A percentile compares a stretch with the other conserved stretches of the same genome.
These are phyloP conservation scores for Threskiornis aethiopicus DNA, from an alignment of 2,797 vertebrate genomes.

Conservation along the genomic window DNA sequence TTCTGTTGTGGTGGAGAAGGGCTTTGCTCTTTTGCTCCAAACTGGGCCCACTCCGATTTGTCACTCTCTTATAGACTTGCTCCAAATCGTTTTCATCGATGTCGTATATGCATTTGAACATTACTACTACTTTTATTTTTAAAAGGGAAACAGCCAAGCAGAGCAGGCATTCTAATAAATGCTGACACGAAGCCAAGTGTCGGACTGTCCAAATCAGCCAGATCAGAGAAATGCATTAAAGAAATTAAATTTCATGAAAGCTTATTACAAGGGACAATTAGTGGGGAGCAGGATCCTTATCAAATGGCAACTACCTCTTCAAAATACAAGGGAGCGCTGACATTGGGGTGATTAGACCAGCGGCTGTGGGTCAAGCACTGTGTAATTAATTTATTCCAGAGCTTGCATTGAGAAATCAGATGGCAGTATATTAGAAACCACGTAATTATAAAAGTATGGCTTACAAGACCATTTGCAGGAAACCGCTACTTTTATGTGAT, in stretches of 20 bases:
- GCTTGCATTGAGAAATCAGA: not conserved
- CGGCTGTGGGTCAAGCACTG: not conserved
- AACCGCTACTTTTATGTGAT: not conserved
- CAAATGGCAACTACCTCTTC: not conserved
- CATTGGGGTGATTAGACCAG: not conserved
- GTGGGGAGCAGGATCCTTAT: not conserved
- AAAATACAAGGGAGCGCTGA: not conserved
- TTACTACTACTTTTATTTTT: not conserved
- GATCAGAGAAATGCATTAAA: not conserved
- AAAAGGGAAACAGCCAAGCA: not conserved
- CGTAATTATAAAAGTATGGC: not conserved
- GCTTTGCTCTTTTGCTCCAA: not conserved
- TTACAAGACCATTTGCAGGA: not conserved
- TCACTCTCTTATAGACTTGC: not conserved
- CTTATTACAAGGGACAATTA: not conserved
- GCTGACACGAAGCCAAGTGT: not conserved
- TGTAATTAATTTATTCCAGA: not conserved
- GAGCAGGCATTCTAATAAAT: not conserved
- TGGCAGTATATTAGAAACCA: not conserved
- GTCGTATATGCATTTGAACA: rapidly evolving
- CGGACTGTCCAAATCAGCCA: not conserved
- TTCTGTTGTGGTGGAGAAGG: not conserved
- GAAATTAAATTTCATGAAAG: not conserved
- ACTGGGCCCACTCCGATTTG: rapidly evolving
- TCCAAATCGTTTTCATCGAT: rapidly evolving